Conservation (phyloP, 2,888 invertebrate genomes). For the Drosophila niveifrons region DNA sequence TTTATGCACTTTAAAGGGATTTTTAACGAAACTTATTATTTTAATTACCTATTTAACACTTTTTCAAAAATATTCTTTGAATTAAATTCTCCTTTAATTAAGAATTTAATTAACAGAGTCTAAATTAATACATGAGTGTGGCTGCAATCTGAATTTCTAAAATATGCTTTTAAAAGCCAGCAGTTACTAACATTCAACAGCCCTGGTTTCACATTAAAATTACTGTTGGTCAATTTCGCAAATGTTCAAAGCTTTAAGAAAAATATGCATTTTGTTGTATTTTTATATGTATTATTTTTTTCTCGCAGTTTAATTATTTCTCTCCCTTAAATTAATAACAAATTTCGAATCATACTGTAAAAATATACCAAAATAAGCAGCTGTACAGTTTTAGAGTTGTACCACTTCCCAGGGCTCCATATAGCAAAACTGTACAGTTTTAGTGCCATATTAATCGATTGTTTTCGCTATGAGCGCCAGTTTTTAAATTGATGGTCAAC, state of each 20-base stretch:
- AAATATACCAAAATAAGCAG: background rate
- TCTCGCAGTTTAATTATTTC: no score
- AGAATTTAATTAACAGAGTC: constrained; percentile 29
- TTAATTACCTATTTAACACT: constrained; percentile 49
- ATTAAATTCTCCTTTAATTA: constrained; percentile 42
- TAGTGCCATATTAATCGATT: background rate
- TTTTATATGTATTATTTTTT: no score
- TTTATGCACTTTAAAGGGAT: background rate
- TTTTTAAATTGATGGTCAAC: constrained; percentile 1
- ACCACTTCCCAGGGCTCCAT: background rate
- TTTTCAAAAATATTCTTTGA: constrained; percentile 12
- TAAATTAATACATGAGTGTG: background rate
- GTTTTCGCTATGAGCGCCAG: background rate
- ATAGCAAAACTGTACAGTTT: background rate
- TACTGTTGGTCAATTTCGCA: background rate
- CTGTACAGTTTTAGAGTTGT: background rate
- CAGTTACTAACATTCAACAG: background rate
- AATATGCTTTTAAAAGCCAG: background rate
- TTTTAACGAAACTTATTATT: background rate
- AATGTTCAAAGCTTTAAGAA: no score
- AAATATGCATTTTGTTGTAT: no score
- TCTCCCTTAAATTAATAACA: no score
- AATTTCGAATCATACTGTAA: background rate
- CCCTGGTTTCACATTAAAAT: background rate
- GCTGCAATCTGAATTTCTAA: constrained; percentile 18